A percentile compares a stretch with the other conserved stretches of the same genome.
Evolutionary conservation across 2,113 vertebrate species (phyloP).

Genomic region (Tylochromis polylepis): DNA sequence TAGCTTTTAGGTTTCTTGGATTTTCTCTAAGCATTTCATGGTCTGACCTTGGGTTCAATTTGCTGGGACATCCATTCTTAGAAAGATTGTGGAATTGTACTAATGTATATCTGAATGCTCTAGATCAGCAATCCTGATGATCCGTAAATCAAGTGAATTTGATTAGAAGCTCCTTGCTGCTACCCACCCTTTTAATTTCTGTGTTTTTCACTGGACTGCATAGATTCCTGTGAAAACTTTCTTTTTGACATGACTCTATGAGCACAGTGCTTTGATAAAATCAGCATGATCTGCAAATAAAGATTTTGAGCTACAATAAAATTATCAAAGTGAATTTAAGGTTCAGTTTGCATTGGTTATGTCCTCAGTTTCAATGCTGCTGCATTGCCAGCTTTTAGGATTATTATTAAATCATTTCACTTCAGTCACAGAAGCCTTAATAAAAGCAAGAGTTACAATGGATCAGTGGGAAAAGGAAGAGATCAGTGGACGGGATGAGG

Average conservation of each 20-base stretch:
- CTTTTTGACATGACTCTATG: background rate
- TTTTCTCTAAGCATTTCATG: background rate
- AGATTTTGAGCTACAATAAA: background rate
- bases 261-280: background rate
- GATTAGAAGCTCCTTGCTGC: background rate
- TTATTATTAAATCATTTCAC: background rate
- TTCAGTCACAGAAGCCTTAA: background rate
- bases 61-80: rapidly evolving
- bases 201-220: background rate
- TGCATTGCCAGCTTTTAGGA: background rate
- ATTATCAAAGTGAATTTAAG: background rate
- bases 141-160: background rate
- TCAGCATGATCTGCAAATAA: background rate
- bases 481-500: background rate
- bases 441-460: background rate
- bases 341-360: background rate
- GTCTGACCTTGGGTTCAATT: background rate
- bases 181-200: background rate
- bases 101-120: background rate
- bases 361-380: background rate
- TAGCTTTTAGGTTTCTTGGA: background rate
- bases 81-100: background rate
- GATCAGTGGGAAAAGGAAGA: background rate
- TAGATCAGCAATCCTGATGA: rapidly evolving
- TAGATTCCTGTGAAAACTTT: rapidly evolving